These are phyloP conservation scores for Limenitis arthemis DNA, from an alignment of 2,888 invertebrate species.

Conservation along the genomic window DNA sequence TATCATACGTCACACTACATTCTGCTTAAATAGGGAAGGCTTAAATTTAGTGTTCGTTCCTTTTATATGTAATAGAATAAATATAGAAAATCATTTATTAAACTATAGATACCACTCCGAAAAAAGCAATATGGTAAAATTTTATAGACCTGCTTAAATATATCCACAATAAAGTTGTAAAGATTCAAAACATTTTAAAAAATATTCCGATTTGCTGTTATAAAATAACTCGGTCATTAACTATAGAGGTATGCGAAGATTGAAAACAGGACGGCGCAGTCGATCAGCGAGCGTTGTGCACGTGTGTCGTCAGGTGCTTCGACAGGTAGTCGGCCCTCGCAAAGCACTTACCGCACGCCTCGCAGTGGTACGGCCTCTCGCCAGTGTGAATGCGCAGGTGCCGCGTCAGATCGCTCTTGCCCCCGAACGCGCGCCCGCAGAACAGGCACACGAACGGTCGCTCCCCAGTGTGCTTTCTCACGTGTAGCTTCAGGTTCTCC, in stretches of 20 bases:
- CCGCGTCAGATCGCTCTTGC: slow-evolving; percentile 89
- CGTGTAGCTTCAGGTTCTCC: slow-evolving; percentile 90
- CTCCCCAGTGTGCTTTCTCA: slow-evolving; percentile 89
- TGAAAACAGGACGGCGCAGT: slow-evolving; percentile 46
- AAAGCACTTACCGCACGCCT: slow-evolving; percentile 93
- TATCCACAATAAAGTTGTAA: slow-evolving; percentile 49
- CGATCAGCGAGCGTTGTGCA: slow-evolving; percentile 79
- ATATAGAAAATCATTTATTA: slow-evolving; percentile 59
- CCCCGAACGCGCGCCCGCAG: slow-evolving; percentile 90
- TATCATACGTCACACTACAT: too few relatives aligned
- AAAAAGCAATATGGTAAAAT: slow-evolving; percentile 59
- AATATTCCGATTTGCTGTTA: slow-evolving; percentile 65
- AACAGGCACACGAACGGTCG: slow-evolving; percentile 93
- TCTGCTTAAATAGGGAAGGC: too few relatives aligned
- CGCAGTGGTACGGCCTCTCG: slow-evolving; percentile 91
- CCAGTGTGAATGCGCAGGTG: slow-evolving; percentile 92
- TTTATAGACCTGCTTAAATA: slow-evolving; percentile 63
- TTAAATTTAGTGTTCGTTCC: slow-evolving; percentile 30
- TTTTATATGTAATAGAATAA: slow-evolving; percentile 36
- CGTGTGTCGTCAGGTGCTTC: slow-evolving; percentile 92
- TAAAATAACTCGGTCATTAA: slow-evolving; percentile 49
- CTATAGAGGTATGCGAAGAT: slow-evolving; percentile 40
- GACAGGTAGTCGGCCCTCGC: slow-evolving; percentile 92
- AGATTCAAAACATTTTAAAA: slow-evolving; percentile 65
- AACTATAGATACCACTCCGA: slow-evolving; percentile 59